Conservation (phyloP, 1,140 invertebrate species). For the Leptonema lineaticorne region DNA sequence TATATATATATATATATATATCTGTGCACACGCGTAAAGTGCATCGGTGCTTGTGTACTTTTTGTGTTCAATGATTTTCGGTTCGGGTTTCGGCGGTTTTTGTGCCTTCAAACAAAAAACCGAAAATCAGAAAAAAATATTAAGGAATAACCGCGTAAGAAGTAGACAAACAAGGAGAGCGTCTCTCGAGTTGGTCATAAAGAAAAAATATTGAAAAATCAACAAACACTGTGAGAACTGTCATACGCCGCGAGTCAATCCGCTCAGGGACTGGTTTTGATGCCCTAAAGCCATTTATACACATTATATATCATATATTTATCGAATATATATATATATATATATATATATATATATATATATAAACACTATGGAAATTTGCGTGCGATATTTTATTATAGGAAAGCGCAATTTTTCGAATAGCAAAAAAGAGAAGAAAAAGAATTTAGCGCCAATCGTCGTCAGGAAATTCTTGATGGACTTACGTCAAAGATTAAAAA, state of each 20-base stretch:
- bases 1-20: no score
- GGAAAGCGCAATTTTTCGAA: no score
- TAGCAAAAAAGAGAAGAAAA: no score
- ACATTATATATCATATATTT: no score
- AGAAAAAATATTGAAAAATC: conserved; percentile 34
- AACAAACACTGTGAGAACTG: conserved; percentile 33
- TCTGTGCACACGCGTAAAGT: background rate
- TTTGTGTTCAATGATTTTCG: background rate
- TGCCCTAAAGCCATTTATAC: background rate
- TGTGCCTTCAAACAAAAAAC: conserved; percentile 27
- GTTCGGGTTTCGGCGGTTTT: conserved; percentile 28
- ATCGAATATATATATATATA: no score
- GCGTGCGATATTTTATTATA: background rate
- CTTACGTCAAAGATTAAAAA: conserved; percentile 7
- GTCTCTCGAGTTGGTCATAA: conserved; percentile 28
- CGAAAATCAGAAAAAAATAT: conserved; percentile 29
- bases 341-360: no score
- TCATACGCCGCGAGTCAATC: conserved; percentile 23
- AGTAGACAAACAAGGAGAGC: conserved; percentile 30
- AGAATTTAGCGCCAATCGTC: conserved; percentile 3
- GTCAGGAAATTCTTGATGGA: background rate
- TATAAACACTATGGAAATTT: background rate
- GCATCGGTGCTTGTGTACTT: background rate
- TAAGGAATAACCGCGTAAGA: conserved; percentile 32
- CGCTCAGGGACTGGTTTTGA: conserved; percentile 2